phyloP scores from a whole-genome alignment of 2,888 invertebrate genomes.

The Lycaena phlaeas region DNA sequence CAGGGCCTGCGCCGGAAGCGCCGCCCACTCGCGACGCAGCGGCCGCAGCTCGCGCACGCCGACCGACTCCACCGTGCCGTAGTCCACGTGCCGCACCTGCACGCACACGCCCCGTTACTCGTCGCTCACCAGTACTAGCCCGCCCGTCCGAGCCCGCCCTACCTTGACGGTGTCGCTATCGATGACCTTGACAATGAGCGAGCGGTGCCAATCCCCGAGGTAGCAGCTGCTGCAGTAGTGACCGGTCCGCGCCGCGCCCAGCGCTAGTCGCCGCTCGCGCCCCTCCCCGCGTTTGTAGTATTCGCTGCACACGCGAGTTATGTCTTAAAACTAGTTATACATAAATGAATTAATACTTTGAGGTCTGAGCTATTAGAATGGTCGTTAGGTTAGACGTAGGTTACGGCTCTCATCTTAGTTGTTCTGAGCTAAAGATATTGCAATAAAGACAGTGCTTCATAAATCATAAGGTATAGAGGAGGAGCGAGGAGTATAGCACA shows the following conservation, averaged over 20 bases:
- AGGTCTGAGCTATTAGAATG: no score
- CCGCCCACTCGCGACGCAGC: conserved; percentile 46
- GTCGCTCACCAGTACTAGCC: no score
- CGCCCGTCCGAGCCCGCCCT: no score
- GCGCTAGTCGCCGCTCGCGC: conserved; percentile 31
- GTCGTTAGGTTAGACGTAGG: no score
- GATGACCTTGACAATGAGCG: conserved; percentile 59
- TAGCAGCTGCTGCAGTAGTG: conserved; percentile 60
- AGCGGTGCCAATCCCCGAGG: conserved; percentile 66
- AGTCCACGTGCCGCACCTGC: conserved; percentile 73
- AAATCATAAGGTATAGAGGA: no score
- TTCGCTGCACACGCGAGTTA: conserved; percentile 28
- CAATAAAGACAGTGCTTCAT: no score
- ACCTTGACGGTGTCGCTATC: conserved; percentile 49
- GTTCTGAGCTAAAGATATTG: no score
- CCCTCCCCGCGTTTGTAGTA: conserved; percentile 43
- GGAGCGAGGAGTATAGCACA: no score
- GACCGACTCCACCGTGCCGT: conserved; percentile 65
- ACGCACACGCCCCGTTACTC: conserved; percentile 1
- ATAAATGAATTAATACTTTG: no score
- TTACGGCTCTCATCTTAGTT: no score
- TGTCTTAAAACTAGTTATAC: no score
- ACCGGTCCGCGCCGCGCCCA: conserved; percentile 49
- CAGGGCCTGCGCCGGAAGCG: conserved; percentile 63
- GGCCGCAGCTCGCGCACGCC: conserved; percentile 30